Evolutionary conservation across 2,888 invertebrate species (phyloP).

Genomic region (Diploptera punctata): DNA sequence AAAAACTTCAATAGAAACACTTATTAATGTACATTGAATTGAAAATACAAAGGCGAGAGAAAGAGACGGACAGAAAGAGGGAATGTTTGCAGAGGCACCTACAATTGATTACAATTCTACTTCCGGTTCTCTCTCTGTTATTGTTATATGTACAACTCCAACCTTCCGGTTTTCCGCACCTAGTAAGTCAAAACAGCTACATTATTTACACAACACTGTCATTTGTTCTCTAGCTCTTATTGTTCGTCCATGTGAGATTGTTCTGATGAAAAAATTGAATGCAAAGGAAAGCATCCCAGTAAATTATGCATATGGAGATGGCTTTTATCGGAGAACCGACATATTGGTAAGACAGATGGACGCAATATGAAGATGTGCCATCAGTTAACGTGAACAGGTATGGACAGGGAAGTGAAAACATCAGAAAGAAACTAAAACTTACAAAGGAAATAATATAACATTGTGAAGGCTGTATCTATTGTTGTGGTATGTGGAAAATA

Average conservation of each 20-base stretch:
- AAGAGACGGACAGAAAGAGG: neutral
- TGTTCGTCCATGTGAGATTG: neutral
- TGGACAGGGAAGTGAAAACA: too few relatives aligned
- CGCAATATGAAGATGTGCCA: neutral
- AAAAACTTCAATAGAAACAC: neutral
- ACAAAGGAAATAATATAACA: too few relatives aligned
- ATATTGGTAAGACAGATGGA: neutral
- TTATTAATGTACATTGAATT: neutral
- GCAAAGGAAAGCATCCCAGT: neutral
- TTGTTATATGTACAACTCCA: conserved; percentile 9
- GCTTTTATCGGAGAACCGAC: neutral
- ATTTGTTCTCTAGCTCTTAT: neutral
- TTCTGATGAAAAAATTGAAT: neutral
- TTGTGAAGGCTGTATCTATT: too few relatives aligned
- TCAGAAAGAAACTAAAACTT: too few relatives aligned
- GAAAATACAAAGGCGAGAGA: neutral
- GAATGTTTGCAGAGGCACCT: neutral
- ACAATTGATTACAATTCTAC: conserved; percentile 5
- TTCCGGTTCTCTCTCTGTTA: neutral
- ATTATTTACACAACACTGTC: conserved; percentile 8
- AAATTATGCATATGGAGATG: neutral
- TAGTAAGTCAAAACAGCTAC: conserved; percentile 21
- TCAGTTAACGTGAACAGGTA: too few relatives aligned
- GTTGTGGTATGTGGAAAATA: too few relatives aligned
- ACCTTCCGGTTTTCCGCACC: conserved; percentile 20